Conservation (phyloP, 2,888 invertebrate genomes). For the Shargacucullia verbasci region DNA sequence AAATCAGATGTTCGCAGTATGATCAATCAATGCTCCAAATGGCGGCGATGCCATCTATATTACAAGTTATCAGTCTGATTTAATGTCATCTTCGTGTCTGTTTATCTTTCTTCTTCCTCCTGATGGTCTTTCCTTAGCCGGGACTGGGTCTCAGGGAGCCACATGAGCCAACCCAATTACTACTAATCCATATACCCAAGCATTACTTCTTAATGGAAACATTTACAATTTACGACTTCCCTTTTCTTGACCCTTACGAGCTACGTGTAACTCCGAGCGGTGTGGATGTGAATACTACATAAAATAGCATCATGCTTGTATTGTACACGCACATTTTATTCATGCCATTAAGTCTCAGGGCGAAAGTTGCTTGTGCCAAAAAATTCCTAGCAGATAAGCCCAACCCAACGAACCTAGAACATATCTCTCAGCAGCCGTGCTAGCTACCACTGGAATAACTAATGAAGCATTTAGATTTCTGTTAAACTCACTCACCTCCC, state of each 20-base stretch:
- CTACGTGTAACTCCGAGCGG: not conserved
- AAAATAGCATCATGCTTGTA: too few species aligned
- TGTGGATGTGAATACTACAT: too few species aligned
- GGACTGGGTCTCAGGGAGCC: not conserved
- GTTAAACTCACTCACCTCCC: slow-evolving; percentile 9
- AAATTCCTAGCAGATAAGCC: too few species aligned
- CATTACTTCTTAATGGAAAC: slow-evolving; percentile 27
- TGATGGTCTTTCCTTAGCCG: slow-evolving; percentile 1
- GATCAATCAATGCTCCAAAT: slow-evolving; percentile 42
- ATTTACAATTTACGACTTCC: slow-evolving; percentile 9
- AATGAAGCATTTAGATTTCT: slow-evolving; percentile 9
- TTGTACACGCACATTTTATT: too few species aligned
- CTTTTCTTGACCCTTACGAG: not conserved
- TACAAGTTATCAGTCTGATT: slow-evolving; percentile 7
- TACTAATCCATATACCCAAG: slow-evolving; percentile 9
- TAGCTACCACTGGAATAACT: too few species aligned
- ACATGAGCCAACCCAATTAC: slow-evolving; percentile 5
- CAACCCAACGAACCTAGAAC: too few species aligned
- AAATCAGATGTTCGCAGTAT: slow-evolving; percentile 47
- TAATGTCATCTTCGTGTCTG: not conserved
- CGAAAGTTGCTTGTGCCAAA: too few species aligned
- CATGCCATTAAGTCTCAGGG: too few species aligned
- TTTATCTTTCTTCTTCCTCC: not conserved
- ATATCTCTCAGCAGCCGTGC: too few species aligned
- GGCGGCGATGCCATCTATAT: slow-evolving; percentile 16